A percentile compares a stretch with the other conserved stretches of the same genome.
Conservation (phyloP, 1,140 invertebrate genomes). For the Cherax destructor region DNA sequence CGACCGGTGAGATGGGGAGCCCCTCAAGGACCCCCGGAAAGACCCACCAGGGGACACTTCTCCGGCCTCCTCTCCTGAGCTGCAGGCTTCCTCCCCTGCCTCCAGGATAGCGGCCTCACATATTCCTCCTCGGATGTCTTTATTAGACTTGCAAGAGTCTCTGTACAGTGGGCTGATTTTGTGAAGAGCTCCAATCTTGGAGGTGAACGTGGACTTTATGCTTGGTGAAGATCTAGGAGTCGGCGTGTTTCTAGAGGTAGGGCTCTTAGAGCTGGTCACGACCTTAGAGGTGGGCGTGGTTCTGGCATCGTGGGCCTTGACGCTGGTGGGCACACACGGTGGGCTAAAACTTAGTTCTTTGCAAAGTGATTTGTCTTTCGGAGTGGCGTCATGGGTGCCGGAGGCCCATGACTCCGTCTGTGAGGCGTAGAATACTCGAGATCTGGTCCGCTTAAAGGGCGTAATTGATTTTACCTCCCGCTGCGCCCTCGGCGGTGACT, state of each 20-base stretch:
- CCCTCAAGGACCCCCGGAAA: slow-evolving; percentile 50
- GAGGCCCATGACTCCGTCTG: slow-evolving; percentile 14
- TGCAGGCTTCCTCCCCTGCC: slow-evolving; percentile 27
- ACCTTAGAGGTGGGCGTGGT: slow-evolving; percentile 41
- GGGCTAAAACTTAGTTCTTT: slow-evolving; percentile 35
- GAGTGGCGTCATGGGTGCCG: not conserved
- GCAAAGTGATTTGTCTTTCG: not conserved
- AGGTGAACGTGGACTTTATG: not conserved
- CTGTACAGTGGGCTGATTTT: slow-evolving; percentile 29
- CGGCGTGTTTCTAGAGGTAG: slow-evolving; percentile 17
- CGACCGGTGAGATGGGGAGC: slow-evolving; percentile 61
- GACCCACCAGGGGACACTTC: slow-evolving; percentile 48
- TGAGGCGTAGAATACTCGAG: slow-evolving; percentile 54
- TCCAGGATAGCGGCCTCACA: slow-evolving; percentile 45
- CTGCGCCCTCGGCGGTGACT: slow-evolving; percentile 8
- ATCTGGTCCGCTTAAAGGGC: slow-evolving; percentile 55
- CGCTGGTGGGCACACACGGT: slow-evolving; percentile 27
- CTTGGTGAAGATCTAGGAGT: not conserved
- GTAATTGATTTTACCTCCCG: slow-evolving; percentile 24
- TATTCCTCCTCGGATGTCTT: not conserved
- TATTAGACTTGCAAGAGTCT: slow-evolving; percentile 13
- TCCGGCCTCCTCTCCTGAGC: slow-evolving; percentile 39
- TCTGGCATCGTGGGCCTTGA: slow-evolving; percentile 36
- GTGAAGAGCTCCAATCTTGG: not conserved
- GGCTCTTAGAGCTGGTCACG: not conserved